Conservation (phyloP, 2,113 vertebrate genomes). For the Leptodactylus fuscus region DNA sequence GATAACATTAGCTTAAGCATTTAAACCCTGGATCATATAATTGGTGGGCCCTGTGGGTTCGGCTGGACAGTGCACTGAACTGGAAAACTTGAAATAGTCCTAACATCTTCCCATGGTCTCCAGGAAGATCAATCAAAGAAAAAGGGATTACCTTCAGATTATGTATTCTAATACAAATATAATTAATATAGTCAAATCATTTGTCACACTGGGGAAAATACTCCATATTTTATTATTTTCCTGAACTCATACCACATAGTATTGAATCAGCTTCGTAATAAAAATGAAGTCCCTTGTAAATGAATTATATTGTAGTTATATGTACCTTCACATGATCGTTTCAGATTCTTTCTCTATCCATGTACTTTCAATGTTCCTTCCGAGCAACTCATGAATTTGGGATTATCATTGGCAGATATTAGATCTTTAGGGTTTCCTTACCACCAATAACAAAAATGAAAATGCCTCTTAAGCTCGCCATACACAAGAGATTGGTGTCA, state of each 20-base stretch:
- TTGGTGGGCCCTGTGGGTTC: conserved; percentile 80
- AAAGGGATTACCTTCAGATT: neutral
- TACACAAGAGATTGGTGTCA: too few relatives aligned
- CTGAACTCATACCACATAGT: neutral
- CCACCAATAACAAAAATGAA: neutral
- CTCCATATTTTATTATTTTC: too few relatives aligned
- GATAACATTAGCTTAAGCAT: conserved; percentile 73
- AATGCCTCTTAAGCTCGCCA: too few relatives aligned
- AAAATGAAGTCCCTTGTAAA: neutral
- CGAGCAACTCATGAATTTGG: neutral
- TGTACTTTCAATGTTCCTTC: neutral
- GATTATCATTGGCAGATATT: neutral
- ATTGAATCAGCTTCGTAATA: neutral
- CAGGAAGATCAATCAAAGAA: conserved; percentile 74
- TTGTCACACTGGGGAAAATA: neutral
- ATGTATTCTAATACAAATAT: neutral
- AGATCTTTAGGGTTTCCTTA: neutral
- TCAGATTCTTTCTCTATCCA: neutral
- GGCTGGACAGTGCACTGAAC: conserved; percentile 78
- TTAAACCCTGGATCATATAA: conserved; percentile 84
- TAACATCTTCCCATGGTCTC: conserved; percentile 74
- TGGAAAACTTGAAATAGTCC: conserved; percentile 72
- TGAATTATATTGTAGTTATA: too few relatives aligned
- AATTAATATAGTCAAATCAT: neutral
- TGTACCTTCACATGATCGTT: too few relatives aligned